A percentile compares a stretch with the other conserved stretches of the same genome.
Conservation (phyloP, 1,140 invertebrate genomes). For the Anoplolepis gracilipes region DNA sequence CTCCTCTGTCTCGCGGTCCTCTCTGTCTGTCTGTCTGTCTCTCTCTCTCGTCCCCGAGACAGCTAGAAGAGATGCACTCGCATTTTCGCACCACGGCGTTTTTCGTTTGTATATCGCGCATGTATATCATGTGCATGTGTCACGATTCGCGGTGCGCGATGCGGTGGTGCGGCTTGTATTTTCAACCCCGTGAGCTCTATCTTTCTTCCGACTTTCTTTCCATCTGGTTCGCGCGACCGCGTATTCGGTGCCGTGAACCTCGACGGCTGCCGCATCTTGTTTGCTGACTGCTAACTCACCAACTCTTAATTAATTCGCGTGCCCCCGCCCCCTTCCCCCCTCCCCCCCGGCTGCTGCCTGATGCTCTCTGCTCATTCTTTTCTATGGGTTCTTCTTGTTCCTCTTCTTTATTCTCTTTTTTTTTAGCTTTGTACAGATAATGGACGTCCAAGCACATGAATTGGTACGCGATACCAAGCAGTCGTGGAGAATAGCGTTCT, state of each 20-base stretch:
- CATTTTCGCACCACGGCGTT: constrained; percentile 22
- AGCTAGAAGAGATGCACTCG: constrained; percentile 65
- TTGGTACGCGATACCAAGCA: background rate
- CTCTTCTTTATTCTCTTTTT: background rate
- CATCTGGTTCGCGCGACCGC: background rate
- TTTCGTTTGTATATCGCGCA: constrained; percentile 65
- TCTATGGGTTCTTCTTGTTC: background rate
- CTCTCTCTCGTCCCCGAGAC: constrained; percentile 63
- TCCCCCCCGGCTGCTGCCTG: background rate
- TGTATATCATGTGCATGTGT: constrained; percentile 15
- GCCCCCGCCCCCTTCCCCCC: constrained; percentile 19
- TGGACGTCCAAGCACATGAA: background rate
- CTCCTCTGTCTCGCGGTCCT: constrained; percentile 53
- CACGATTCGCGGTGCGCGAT: constrained; percentile 21
- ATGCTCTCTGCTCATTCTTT: background rate
- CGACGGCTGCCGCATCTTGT: constrained; percentile 56
- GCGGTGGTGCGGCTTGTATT: constrained; percentile 12
- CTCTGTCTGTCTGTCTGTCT: too few species aligned
- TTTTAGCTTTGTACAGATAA: constrained; percentile 14
- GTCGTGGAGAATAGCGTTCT: background rate
- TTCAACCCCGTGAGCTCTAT: background rate
- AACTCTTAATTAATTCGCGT: constrained; percentile 81
- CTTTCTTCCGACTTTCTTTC: background rate
- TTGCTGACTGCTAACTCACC: constrained; percentile 70
- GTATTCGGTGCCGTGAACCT: constrained; percentile 56